These are phyloP conservation scores for Cerceris ruficornis DNA, from an alignment of 2,888 invertebrate species.

Conservation along the genomic window DNA sequence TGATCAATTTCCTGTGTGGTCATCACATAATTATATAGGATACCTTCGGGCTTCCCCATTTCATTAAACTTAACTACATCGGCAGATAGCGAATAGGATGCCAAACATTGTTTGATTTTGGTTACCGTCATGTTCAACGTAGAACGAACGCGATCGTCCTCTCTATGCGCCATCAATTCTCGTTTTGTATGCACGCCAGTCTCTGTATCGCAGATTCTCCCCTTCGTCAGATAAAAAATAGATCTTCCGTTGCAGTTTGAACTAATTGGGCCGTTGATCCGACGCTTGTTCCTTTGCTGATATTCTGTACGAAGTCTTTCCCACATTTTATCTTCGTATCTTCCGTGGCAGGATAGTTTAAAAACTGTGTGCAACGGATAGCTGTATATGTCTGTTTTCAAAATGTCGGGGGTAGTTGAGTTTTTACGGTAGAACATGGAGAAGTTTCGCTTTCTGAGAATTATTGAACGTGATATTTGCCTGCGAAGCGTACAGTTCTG, in stretches of 20 bases:
- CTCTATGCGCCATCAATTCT: constrained; percentile 56
- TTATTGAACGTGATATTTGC: no score
- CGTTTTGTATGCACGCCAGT: constrained; percentile 33
- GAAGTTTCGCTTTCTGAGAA: no score
- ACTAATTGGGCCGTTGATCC: constrained; percentile 41
- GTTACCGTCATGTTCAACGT: constrained; percentile 61
- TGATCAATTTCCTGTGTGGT: not conserved
- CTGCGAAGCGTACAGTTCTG: no score
- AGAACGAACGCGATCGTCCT: constrained; percentile 38
- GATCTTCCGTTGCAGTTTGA: constrained; percentile 31
- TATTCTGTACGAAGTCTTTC: not conserved
- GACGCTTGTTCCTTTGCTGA: not conserved
- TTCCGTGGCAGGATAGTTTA: no score
- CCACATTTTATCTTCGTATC: no score
- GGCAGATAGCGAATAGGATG: constrained; percentile 46
- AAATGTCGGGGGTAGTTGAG: no score
- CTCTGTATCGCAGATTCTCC: constrained; percentile 29
- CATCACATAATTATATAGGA: not conserved
- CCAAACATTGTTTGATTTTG: constrained; percentile 62
- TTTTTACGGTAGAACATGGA: no score
- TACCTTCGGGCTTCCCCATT: not conserved
- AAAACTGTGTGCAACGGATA: no score
- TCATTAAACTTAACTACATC: not conserved
- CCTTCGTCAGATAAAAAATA: constrained; percentile 53
- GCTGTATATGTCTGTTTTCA: no score